Conservation (phyloP, 2,113 vertebrate genomes). For the Serinus canaria region DNA sequence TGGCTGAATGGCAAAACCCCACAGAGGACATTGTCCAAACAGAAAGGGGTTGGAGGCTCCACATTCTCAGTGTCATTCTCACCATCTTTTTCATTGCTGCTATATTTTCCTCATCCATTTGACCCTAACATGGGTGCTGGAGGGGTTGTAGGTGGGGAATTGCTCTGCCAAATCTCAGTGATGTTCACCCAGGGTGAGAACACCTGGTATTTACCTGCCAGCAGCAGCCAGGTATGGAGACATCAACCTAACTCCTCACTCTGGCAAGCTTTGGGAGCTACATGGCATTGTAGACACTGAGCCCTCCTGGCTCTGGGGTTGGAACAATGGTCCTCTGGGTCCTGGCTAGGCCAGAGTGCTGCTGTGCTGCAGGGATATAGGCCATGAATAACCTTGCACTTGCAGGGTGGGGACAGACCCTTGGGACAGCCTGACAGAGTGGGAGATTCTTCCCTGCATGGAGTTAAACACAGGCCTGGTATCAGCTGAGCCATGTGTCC, state of each 20-base stretch:
- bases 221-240: background rate
- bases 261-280: background rate
- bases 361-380: background rate
- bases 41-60: background rate
- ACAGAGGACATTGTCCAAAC: background rate
- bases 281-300: background rate
- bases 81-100: background rate
- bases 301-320: fast-evolving
- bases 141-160: background rate
- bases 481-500: fast-evolving
- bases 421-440: fast-evolving
- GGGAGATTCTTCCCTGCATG: background rate
- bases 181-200: fast-evolving
- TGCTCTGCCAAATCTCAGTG: background rate
- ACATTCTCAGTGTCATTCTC: background rate
- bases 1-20: background rate
- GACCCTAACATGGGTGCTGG: background rate
- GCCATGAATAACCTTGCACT: fast-evolving
- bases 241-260: background rate
- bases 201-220: background rate
- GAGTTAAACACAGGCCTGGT: background rate
- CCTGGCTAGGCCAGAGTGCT: background rate
- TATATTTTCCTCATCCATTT: background rate
- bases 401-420: background rate
- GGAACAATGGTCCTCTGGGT: background rate